Percentiles rank a stretch among this genome's conserved stretches.
These are phyloP conservation scores for Pectinophora gossypiella DNA, from an alignment of 1,140 invertebrate genomes.

Conservation along the genomic window DNA sequence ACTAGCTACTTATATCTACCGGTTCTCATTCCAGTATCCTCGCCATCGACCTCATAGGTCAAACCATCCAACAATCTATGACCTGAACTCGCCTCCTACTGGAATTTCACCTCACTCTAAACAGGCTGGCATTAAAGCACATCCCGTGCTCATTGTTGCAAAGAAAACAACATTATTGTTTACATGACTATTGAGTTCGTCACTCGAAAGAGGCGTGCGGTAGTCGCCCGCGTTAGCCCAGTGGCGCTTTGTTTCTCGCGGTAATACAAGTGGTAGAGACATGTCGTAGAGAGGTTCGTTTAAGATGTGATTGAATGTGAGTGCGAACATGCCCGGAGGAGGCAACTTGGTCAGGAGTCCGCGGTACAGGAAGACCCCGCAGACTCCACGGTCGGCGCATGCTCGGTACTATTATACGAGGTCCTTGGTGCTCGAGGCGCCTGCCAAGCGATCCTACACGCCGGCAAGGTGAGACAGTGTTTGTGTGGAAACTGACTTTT, in stretches of 20 bases:
- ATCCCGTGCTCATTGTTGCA: slow-evolving; percentile 10
- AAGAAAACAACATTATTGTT: slow-evolving; percentile 60
- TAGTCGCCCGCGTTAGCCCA: slow-evolving; percentile 6
- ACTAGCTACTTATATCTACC: too few species aligned
- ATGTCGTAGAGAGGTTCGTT: too few species aligned
- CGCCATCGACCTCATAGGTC: too few species aligned
- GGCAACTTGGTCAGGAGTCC: slow-evolving; percentile 42
- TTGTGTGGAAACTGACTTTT: too few species aligned
- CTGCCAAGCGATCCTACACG: slow-evolving; percentile 1
- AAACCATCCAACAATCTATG: too few species aligned
- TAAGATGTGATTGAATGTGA: slow-evolving; percentile 34
- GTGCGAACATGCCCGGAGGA: slow-evolving; percentile 45
- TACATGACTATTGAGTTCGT: slow-evolving; percentile 57
- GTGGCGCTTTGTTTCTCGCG: too few species aligned
- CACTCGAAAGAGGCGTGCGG: slow-evolving; percentile 46
- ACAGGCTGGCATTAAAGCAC: too few species aligned
- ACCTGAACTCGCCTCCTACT: too few species aligned
- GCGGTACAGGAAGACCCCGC: slow-evolving; percentile 44
- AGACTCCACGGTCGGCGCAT: slow-evolving; percentile 40
- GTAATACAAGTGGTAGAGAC: too few species aligned
- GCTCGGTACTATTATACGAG: slow-evolving; percentile 53
- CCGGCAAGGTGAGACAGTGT: too few species aligned
- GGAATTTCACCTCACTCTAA: too few species aligned
- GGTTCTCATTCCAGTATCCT: too few species aligned
- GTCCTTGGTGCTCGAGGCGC: slow-evolving; percentile 36